Evolutionary conservation across 2,888 invertebrate genomes (phyloP).

Genomic region (Orgyia antiqua): DNA sequence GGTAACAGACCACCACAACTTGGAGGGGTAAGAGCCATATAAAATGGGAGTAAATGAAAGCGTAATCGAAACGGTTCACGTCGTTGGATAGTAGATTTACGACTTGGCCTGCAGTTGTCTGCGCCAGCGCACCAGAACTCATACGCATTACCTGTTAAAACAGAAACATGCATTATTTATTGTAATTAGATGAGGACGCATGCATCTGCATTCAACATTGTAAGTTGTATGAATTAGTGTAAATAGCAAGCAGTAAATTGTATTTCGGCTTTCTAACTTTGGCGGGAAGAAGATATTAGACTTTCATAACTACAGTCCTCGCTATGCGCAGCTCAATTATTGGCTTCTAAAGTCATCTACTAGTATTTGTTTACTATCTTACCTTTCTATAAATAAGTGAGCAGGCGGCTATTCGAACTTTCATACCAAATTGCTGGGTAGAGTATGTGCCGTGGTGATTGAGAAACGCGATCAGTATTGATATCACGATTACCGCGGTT

Average conservation of each 20-base stretch:
- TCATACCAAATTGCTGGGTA: slow-evolving; percentile 88
- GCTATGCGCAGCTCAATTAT: too few species aligned
- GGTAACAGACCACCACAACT: slow-evolving; percentile 82
- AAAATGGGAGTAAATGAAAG: slow-evolving; percentile 89
- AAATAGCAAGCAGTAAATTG: too few species aligned
- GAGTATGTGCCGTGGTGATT: slow-evolving; percentile 83
- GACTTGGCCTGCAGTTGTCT: slow-evolving; percentile 93
- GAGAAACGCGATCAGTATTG: slow-evolving; percentile 75
- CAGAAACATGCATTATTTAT: slow-evolving; percentile 6
- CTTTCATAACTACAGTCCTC: too few species aligned
- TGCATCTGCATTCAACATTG: neutral
- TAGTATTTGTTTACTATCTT: too few species aligned
- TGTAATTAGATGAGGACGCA: slow-evolving; percentile 2
- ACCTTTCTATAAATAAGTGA: slow-evolving; percentile 93
- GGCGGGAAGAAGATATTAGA: too few species aligned
- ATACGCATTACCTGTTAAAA: slow-evolving; percentile 74
- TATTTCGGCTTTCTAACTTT: too few species aligned
- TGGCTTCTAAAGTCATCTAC: too few species aligned
- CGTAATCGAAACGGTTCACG: slow-evolving; percentile 93
- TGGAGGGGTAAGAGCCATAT: slow-evolving; percentile 92
- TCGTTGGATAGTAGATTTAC: slow-evolving; percentile 96
- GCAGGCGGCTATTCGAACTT: slow-evolving; percentile 88
- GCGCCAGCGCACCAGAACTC: slow-evolving; percentile 89
- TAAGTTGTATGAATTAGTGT: too few species aligned
- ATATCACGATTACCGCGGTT: slow-evolving; percentile 74